Conservation (phyloP, 1,140 invertebrate species). For the Cherax quadricarinatus region DNA sequence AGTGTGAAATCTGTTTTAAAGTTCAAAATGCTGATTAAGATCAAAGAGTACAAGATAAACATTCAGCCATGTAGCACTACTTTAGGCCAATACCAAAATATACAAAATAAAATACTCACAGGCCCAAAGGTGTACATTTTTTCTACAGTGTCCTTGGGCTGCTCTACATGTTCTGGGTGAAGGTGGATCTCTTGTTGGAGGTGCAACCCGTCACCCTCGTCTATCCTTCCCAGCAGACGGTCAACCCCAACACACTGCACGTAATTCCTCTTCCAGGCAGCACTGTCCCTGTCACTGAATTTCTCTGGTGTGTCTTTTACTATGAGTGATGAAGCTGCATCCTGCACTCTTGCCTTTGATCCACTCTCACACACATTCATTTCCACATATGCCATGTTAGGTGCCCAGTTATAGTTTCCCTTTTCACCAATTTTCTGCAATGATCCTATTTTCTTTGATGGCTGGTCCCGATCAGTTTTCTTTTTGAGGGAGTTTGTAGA, state of each 20-base stretch:
- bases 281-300: neutral
- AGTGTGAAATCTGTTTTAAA: too few species aligned
- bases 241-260: conserved; percentile 36
- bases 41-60: too few species aligned
- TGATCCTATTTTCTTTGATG: neutral
- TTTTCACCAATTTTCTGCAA: neutral
- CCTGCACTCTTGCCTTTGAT: neutral
- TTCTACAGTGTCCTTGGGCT: neutral
- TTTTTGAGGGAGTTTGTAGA: conserved; percentile 34
- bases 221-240: neutral
- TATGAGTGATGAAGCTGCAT: neutral
- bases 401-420: neutral
- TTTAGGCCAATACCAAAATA: too few species aligned
- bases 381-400: conserved; percentile 7
- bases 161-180: neutral
- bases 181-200: neutral
- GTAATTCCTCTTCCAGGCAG: conserved; percentile 45
- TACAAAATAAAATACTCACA: neutral
- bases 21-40: too few species aligned
- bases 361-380: neutral
- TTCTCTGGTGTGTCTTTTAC: neutral
- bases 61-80: too few species aligned
- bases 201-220: too few species aligned
- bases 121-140: conserved; percentile 43
- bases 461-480: neutral